Conservation (phyloP, 2,888 invertebrate genomes). For the Xanthorhoe spadicearia region DNA sequence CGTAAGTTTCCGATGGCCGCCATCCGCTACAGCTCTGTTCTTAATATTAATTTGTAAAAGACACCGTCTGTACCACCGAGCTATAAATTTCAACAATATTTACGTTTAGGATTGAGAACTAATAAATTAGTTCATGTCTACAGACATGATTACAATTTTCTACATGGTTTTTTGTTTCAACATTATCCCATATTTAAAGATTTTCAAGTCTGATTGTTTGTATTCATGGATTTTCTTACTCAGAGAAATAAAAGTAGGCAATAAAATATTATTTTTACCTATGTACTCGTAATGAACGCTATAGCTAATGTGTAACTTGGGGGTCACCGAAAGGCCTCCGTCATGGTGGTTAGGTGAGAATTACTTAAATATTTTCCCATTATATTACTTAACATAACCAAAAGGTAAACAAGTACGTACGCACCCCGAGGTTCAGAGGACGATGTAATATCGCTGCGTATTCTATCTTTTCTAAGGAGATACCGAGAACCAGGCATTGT, state of each 20-base stretch:
- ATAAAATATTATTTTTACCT: no score
- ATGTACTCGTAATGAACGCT: no score
- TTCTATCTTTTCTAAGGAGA: constrained; percentile 21
- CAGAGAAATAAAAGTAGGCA: no score
- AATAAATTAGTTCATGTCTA: no score
- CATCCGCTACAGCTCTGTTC: constrained; percentile 57
- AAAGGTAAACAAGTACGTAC: background rate
- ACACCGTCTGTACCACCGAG: constrained; percentile 23
- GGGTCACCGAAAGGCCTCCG: no score
- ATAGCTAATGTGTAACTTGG: background rate
- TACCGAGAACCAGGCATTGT: constrained; percentile 45
- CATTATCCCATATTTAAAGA: background rate
- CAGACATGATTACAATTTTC: no score
- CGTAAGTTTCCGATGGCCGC: constrained; percentile 67
- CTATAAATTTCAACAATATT: no score
- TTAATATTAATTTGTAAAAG: constrained; percentile 32
- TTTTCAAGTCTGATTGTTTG: no score
- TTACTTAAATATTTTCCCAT: background rate
- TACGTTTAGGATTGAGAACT: no score
- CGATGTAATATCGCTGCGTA: constrained; percentile 12
- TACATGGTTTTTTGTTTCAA: no score
- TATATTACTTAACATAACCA: background rate
- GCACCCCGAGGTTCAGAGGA: constrained; percentile 2
- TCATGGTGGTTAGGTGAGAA: no score
- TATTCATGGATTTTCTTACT: no score